Base-by-base conservation (phyloP, 2,113 vertebrate genomes). In the Microtus oregoni region DNA sequence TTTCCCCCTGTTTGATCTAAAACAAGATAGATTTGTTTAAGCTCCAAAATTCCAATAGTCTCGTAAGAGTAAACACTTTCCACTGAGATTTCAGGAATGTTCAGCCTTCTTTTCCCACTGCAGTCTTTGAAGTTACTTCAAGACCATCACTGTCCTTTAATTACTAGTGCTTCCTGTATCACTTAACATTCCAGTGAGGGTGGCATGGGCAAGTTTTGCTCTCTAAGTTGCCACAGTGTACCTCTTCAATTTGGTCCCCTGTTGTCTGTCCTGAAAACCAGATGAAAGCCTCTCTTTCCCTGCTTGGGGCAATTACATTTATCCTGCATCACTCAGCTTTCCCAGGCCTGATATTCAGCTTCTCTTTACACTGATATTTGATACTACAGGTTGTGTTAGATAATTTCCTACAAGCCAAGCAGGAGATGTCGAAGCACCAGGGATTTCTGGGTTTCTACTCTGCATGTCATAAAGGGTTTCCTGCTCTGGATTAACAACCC, bases 191-290 rank as follows among this genome's bases (percentile, higher is more conserved):
- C 67, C 55, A 78, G 0, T 12, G 4, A 63, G 38, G 44, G 35
- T 28, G 0, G 1, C 0, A 0, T n/a, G 72, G 52, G n/a, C 47
- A 94, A 68, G 5, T 19, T 87, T 83, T 92, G 81, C 61, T 94
- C 72, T 30, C 8, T 86, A 72, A 95, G 68, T 72, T 92, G 61
- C 26, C 93, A 86, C 47, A 90, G 50, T 6, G 65, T 55, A 52
- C 76, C 90, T 97, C 92, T 96, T 88, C 15, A 41, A 28, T 97
- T 96, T 95, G 91, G 85, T 92, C 89, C 86, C 68, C 91, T 96
- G 96, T 92, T 94, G 87, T 94, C 94, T 98, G 47, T 82, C 83
- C 97, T 96, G 96, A 95, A 97, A 97, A 94, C n/a, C n/a, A 61
- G n/a, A 98, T 98, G 95, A 96, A 83, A 88, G 89, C 22, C 30